Evolutionary conservation across 2,888 invertebrate species (phyloP).

Genomic region (Cerceris rybyensis): DNA sequence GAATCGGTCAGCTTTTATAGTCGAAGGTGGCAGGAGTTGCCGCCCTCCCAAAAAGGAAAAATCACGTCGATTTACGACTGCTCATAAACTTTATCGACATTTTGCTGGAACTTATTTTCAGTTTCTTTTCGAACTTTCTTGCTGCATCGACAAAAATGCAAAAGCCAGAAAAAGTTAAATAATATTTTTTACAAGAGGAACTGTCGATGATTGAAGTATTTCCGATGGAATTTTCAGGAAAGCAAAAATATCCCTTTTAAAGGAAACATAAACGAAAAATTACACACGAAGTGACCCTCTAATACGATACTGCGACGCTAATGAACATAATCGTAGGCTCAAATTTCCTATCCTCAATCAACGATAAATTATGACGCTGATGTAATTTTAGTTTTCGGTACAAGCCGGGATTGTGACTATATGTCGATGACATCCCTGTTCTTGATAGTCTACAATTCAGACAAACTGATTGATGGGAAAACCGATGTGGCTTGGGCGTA

Average conservation of each 20-base stretch:
- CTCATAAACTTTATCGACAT: slow-evolving; percentile 62
- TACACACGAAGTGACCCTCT: neutral
- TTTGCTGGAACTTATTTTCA: slow-evolving; percentile 41
- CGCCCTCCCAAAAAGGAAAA: slow-evolving; percentile 60
- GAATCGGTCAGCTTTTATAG: slow-evolving; percentile 73
- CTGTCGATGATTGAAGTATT: neutral
- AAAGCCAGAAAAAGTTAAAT: too few species aligned
- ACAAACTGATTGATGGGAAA: slow-evolving; percentile 67
- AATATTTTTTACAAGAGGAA: too few species aligned
- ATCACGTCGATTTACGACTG: slow-evolving; percentile 67
- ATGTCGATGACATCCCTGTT: slow-evolving; percentile 28
- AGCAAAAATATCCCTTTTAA: neutral
- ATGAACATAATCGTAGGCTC: slow-evolving; percentile 15
- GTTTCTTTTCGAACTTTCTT: slow-evolving; percentile 18
- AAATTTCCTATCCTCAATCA: neutral
- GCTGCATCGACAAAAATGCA: neutral
- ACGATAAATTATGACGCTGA: slow-evolving; percentile 20
- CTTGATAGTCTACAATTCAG: slow-evolving; percentile 40
- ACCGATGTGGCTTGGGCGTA: slow-evolving; percentile 56
- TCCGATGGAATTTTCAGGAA: neutral
- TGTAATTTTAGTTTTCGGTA: slow-evolving; percentile 41
- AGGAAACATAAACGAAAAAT: neutral
- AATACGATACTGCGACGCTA: slow-evolving; percentile 3
- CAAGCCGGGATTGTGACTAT: slow-evolving; percentile 5
- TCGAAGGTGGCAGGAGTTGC: slow-evolving; percentile 66